Evolutionary conservation across 2,113 vertebrate genomes (phyloP).

Genomic region (Trematomus loennbergii): DNA sequence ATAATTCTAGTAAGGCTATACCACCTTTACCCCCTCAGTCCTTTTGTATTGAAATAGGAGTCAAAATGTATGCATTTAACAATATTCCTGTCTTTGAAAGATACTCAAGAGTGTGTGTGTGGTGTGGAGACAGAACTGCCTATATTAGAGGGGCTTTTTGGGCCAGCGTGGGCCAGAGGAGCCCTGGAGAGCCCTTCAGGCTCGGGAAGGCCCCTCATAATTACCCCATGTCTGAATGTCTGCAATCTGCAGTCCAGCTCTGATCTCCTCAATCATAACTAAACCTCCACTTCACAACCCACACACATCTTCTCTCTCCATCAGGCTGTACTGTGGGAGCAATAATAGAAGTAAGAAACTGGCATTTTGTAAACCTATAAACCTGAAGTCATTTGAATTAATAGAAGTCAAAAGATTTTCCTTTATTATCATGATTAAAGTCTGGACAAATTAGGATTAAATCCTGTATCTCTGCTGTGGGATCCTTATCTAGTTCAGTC

Average conservation of each 20-base stretch:
- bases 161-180: slow-evolving; percentile 63
- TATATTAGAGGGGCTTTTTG: slow-evolving; percentile 40
- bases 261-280: slow-evolving; percentile 49
- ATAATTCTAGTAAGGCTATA: neutral
- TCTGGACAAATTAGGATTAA: slow-evolving; percentile 45
- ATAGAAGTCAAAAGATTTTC: neutral
- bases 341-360: neutral
- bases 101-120: neutral
- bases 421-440: slow-evolving; percentile 23
- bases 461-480: slow-evolving; percentile 12
- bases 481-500: slow-evolving; percentile 47
- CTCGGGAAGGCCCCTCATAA: slow-evolving; percentile 60
- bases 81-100: neutral
- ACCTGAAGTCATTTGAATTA: neutral
- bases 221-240: slow-evolving; percentile 63
- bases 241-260: slow-evolving; percentile 36
- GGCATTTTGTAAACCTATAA: slow-evolving; percentile 1
- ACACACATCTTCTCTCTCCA: slow-evolving; percentile 41
- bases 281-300: slow-evolving; percentile 32
- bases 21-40: neutral
- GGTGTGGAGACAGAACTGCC: slow-evolving; percentile 40
- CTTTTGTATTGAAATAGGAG: slow-evolving; percentile 3
- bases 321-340: neutral
- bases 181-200: slow-evolving; percentile 64
- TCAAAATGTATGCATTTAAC: neutral